These are phyloP conservation scores for Gymnodraco acuticeps DNA, from an alignment of 2,797 vertebrate species.

Conservation along the genomic window DNA sequence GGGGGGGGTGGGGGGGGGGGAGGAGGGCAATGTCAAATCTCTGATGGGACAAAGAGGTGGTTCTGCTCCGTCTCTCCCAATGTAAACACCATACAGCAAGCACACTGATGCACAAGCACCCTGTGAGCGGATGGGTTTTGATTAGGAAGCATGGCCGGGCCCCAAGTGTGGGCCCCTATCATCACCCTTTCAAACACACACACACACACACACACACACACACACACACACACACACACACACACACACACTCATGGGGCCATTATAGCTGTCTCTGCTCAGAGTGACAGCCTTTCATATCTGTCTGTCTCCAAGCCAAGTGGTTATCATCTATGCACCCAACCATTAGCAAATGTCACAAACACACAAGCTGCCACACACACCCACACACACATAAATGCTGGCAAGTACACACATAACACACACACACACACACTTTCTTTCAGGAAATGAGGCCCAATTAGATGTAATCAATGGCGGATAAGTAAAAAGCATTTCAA, in stretches of 20 bases:
- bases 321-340: constrained; percentile 78
- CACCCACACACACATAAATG: constrained; percentile 5
- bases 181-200: constrained; percentile 65
- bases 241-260: constrained; percentile 57
- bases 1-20: background rate
- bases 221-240: constrained; percentile 35
- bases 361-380: constrained; percentile 49
- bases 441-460: constrained; percentile 84
- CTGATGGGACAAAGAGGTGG: constrained; percentile 65
- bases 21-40: constrained; percentile 55
- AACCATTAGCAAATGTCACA: constrained; percentile 84
- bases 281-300: constrained; percentile 83
- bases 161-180: constrained; percentile 68
- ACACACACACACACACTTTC: constrained; percentile 30
- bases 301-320: constrained; percentile 77
- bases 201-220: constrained; percentile 46
- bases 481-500: constrained; percentile 85
- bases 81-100: constrained; percentile 61
- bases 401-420: background rate
- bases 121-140: constrained; percentile 56
- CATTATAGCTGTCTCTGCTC: constrained; percentile 78
- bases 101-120: constrained; percentile 41
- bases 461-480: constrained; percentile 85
- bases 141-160: constrained; percentile 56
- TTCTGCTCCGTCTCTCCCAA: constrained; percentile 68